Conservation (phyloP, 1,140 invertebrate species). For the Melitaea cinxia region DNA sequence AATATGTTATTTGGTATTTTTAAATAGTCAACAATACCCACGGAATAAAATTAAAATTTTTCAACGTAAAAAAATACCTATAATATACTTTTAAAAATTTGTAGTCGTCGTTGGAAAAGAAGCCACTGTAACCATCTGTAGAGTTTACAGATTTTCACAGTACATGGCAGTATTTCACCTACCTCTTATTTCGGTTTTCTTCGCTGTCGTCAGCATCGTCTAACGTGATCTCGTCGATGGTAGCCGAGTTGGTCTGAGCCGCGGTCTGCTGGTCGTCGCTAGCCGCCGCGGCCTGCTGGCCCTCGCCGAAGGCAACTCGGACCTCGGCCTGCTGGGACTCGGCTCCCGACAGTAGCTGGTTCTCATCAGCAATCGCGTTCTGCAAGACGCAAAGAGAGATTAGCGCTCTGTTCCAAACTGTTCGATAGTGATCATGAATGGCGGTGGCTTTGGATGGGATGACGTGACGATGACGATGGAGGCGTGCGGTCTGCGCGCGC, state of each 20-base stretch:
- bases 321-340: slow-evolving; percentile 85
- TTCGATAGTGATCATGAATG: slow-evolving; percentile 62
- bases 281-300: slow-evolving; percentile 68
- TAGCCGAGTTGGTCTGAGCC: slow-evolving; percentile 79
- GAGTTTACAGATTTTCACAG: too few species aligned
- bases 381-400: slow-evolving; percentile 54
- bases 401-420: not conserved
- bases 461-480: slow-evolving; percentile 79
- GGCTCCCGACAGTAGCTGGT: slow-evolving; percentile 77
- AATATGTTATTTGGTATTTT: too few species aligned
- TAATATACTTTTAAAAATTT: too few species aligned
- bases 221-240: slow-evolving; percentile 83
- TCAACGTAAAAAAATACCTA: too few species aligned
- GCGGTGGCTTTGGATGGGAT: slow-evolving; percentile 79
- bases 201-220: slow-evolving; percentile 86
- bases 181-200: slow-evolving; percentile 90
- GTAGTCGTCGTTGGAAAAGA: too few species aligned
- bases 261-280: slow-evolving; percentile 81
- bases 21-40: too few species aligned
- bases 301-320: slow-evolving; percentile 84
- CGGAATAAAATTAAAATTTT: too few species aligned
- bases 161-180: too few species aligned
- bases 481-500: slow-evolving; percentile 74
- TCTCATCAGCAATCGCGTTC: slow-evolving; percentile 77
- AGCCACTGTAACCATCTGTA: too few species aligned